phyloP scores from a whole-genome alignment of 2,888 invertebrate genomes.

The Trissolcus brochymenae region DNA sequence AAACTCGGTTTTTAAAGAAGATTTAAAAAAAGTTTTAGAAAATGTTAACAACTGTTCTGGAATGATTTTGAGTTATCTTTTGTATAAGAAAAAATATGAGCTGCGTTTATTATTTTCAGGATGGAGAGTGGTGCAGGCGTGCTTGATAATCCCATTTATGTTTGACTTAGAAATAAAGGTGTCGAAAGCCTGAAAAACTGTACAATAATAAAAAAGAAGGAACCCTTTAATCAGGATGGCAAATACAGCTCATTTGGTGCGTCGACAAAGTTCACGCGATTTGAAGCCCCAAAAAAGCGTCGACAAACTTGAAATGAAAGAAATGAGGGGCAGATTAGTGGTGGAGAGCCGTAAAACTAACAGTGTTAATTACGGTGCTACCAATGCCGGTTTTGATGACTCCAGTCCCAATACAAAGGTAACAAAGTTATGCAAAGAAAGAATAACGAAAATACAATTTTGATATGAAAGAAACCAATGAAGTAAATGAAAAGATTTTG shows the following conservation, averaged over 20 bases:
- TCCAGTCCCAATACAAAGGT: conserved; percentile 78
- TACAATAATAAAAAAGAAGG: conserved; percentile 19
- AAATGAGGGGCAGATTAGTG: conserved; percentile 88
- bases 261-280: conserved; percentile 92
- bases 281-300: conserved; percentile 87
- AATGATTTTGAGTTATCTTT: too few species aligned
- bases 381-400: conserved; percentile 89
- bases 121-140: conserved; percentile 68
- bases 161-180: conserved; percentile 60
- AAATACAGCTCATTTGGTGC: conserved; percentile 91
- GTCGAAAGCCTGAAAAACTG: not conserved
- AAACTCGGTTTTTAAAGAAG: not conserved
- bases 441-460: too few species aligned
- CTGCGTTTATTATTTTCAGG: conserved; percentile 59
- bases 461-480: too few species aligned
- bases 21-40: too few species aligned
- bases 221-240: conserved; percentile 81
- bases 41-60: too few species aligned
- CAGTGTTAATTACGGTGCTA: conserved; percentile 87
- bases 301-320: conserved; percentile 91
- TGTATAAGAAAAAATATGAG: too few species aligned
- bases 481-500: not conserved
- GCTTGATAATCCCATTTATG: conserved; percentile 60
- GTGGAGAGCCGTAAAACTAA: conserved; percentile 80
- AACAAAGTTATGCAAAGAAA: too few species aligned